phyloP scores from a whole-genome alignment of 2,797 vertebrate species.

The Columba guinea region DNA sequence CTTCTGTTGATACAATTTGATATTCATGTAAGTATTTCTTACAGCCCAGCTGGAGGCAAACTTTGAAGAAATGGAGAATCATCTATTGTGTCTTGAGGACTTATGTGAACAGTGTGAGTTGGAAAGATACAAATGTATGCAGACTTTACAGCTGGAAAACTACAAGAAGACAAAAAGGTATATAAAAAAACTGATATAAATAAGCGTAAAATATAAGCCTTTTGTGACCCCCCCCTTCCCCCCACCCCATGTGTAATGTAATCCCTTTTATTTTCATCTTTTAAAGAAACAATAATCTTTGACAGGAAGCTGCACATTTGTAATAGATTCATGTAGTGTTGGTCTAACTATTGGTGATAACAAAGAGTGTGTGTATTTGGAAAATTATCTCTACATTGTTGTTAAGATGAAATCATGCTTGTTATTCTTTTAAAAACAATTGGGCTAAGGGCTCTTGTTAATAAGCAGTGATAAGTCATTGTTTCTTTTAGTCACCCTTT shows the following conservation, averaged over 20 bases:
- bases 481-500: not conserved
- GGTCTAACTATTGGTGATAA: not conserved
- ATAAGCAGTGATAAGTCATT: not conserved
- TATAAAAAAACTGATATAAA: slow-evolving; percentile 15
- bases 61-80: slow-evolving; percentile 93
- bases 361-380: not conserved
- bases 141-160: slow-evolving; percentile 84
- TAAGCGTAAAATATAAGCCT: not conserved
- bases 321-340: not conserved
- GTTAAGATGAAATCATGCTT: not conserved
- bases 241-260: not conserved
- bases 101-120: slow-evolving; percentile 91
- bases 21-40: slow-evolving; percentile 53
- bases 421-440: not conserved
- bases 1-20: not conserved
- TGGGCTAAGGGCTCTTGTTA: not conserved
- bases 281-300: not conserved
- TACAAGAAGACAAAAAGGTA: slow-evolving; percentile 94
- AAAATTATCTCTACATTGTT: not conserved
- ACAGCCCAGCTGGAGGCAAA: slow-evolving; percentile 88
- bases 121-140: slow-evolving; percentile 83
- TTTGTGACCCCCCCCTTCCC: not conserved
- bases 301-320: not conserved
- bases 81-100: slow-evolving; percentile 87
- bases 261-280: not conserved